Evolutionary conservation across 37 sponge, comb jelly and placozoan genomes (phyloP), one percentile per base, ranked within the genome.

Genomic region (Tethya wilhelma): DNA sequence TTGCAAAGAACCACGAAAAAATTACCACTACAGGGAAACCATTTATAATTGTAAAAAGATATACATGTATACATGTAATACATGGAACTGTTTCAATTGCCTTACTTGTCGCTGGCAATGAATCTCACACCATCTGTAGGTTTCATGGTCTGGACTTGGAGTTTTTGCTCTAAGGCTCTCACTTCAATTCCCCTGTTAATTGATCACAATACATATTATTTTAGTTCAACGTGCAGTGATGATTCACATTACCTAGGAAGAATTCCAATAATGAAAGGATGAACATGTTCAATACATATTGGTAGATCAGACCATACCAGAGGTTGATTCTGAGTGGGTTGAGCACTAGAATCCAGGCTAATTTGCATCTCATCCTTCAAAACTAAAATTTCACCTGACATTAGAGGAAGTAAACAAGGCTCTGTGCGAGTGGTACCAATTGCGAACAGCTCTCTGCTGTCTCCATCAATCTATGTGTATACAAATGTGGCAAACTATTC

Each of bases 391-490:
- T 85, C 79, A 29, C 72, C 78, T 22, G 6, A 75, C 60, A 77
- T 77, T 6, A 85, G 68, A 1, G 86, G 78, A 25, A 46, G 59
- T 26, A 85, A 19, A 40, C 71, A 70, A 1, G 89, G 89, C 53
- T 89, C 89, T 29, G 68, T 63, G 6, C 89, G 62, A 2, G n/a
- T 67, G 20, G 62, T 14, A 17, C 89, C 89, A 39, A 89, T 82
- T 1, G 83, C 19, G 56, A 89, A 89, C n/a, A 89, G n/a, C 74
- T 89, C 89, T 59, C 60, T 82, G 2, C 19, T 69, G 11, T 81
- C 73, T 69, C 86, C 79, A 67, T 85, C 73, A n/a, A 85, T 28
- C 86, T 85, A 28, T n/a, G n/a, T n/a, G n/a, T n/a, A n/a, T n/a
- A n/a, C n/a, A n/a, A n/a, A n/a, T n/a, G n/a, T n/a, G n/a, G n/a